Conservation (phyloP, 1,140 invertebrate species). For the Orchestia grillus region DNA sequence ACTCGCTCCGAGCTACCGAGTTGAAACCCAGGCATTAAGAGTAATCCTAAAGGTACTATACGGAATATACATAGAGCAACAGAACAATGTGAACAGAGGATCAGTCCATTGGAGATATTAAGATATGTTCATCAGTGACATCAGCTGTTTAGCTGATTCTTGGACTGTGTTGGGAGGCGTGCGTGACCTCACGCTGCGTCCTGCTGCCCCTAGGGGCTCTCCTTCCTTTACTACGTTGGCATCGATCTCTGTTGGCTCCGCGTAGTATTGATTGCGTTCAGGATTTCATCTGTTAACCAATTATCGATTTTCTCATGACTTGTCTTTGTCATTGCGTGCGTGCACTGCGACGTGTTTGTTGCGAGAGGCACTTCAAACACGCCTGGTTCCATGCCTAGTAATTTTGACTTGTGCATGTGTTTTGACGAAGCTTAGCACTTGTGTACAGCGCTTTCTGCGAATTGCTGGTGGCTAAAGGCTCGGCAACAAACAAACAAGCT, state of each 20-base stretch:
- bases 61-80: background rate
- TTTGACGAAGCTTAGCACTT: background rate
- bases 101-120: background rate
- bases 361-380: constrained; percentile 3
- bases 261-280: constrained; percentile 26
- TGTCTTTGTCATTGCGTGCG: constrained; percentile 32
- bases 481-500: background rate
- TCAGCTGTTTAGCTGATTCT: background rate
- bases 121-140: background rate
- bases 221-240: background rate
- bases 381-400: background rate
- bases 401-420: background rate
- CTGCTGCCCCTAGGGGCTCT: background rate
- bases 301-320: constrained; percentile 39
- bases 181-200: background rate
- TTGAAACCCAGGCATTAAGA: background rate
- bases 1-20: background rate
- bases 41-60: background rate
- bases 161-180: background rate
- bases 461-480: background rate
- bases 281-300: constrained; percentile 37
- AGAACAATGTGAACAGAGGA: background rate
- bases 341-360: background rate
- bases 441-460: background rate
- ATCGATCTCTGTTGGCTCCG: background rate